Base-by-base conservation (phyloP, 2,113 vertebrate genomes). In the Pomatorhinus ruficollis region DNA sequence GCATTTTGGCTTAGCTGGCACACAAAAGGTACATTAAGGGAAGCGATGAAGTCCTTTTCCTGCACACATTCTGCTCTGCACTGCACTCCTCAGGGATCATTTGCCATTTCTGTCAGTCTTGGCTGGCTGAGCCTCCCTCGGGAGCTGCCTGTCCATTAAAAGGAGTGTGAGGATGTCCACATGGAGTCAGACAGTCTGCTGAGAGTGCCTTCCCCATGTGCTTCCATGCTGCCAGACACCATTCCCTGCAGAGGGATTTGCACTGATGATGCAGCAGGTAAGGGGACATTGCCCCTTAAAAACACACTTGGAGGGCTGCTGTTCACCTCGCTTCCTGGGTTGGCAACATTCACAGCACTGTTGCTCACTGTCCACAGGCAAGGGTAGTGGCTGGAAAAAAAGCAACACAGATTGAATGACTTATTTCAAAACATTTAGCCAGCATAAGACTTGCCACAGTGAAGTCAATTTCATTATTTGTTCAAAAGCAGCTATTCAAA, bases 311-410 rank as follows among this genome's bases (percentile, higher is more conserved):
- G 89, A 44, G 97, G 44, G 88, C 92, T 80, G 78, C 97, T 90
- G n/a, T 95, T 97, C 65, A 94, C 40, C n/a, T 98, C 97, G 0
- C 96, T 96, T 64, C 97, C 96, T 1, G 97, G 71, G 44, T 76
- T 98, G 25, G 66, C 30, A 9, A 98, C 96, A 44, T 96, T 97
- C 11, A 98, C 96, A 7, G 97, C 88, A 24, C 97, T 95, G 78
- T 97, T 98, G 95, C 97, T 98, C 84, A 99, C 98, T 27, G 99
- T 98, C 99, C 99, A 99, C 80, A 99, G 98, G 95, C 99, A 99
- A 2, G 99, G 98, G 72, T 99, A 99, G 96, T 99, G 98, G 96
- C 99, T 99, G 98, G 37, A 60, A 83, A 63, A 74, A 91, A 90
- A 87, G 39, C 20, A 75, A 44, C 44, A 78, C 27, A 83, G 30